These are phyloP conservation scores for Leptopilina myrica DNA, from an alignment of 2,888 invertebrate species.

Conservation along the genomic window DNA sequence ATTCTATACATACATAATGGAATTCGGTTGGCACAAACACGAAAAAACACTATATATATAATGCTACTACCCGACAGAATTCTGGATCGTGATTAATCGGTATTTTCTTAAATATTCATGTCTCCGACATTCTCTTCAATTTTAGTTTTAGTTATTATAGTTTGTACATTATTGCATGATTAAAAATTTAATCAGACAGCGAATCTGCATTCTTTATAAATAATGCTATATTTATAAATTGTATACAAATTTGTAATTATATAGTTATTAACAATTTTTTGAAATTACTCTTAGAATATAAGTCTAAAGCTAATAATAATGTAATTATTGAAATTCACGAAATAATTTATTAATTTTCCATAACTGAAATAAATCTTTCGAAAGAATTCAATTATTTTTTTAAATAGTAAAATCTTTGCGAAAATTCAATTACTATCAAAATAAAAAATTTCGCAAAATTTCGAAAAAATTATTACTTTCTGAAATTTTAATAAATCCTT, in stretches of 20 bases:
- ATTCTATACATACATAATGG: background rate
- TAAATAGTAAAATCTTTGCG: no score
- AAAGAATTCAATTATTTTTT: no score
- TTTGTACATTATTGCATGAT: background rate
- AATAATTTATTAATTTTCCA: no score
- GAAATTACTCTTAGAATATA: no score
- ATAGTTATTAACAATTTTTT: background rate
- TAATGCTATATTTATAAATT: no score
- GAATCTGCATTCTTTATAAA: background rate
- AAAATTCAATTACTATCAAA: no score
- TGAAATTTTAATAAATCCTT: no score
- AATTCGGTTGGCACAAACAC: conserved; percentile 12
- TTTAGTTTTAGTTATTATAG: background rate
- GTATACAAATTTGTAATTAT: background rate
- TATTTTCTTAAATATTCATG: background rate
- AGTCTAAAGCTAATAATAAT: no score
- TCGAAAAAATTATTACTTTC: no score
- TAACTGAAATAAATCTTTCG: no score
- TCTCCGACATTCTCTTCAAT: background rate
- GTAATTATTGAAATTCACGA: no score
- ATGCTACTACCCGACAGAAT: background rate
- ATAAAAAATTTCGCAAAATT: no score
- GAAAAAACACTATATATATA: conserved; percentile 4
- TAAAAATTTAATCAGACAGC: background rate
- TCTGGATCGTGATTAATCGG: background rate